Percentiles rank a stretch among this genome's conserved stretches.
These are phyloP conservation scores for Eulithis prunata DNA, from an alignment of 2,888 invertebrate genomes.

Conservation along the genomic window DNA sequence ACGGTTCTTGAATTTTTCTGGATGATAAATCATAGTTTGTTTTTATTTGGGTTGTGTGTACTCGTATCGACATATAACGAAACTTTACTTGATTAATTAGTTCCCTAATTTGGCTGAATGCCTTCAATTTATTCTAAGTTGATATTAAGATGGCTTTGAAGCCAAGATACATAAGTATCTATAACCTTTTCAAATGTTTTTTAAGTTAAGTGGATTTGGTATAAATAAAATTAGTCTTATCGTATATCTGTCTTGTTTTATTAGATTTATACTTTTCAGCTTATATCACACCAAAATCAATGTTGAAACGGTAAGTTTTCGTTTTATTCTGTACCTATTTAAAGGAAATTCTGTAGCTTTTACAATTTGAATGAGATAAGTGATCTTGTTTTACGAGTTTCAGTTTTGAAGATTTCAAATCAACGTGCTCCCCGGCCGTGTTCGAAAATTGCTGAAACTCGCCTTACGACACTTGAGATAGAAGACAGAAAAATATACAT, in stretches of 20 bases:
- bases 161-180: conserved; percentile 1
- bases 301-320: conserved; percentile 12
- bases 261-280: conserved; percentile 18
- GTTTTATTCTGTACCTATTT: neutral
- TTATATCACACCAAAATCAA: neutral
- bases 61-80: too few relatives aligned
- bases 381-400: conserved; percentile 21
- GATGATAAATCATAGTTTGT: too few relatives aligned
- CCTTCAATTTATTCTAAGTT: neutral
- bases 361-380: neutral
- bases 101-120: neutral
- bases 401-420: conserved; percentile 20
- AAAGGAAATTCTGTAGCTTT: neutral
- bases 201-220: conserved; percentile 4
- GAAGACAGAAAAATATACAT: neutral
- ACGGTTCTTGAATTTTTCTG: neutral
- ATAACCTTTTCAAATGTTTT: neutral
- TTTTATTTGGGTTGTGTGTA: neutral
- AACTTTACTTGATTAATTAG: too few relatives aligned
- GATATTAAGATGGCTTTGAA: neutral
- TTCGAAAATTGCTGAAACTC: neutral
- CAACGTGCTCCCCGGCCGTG: neutral
- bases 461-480: neutral
- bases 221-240: conserved; percentile 15
- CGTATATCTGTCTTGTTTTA: conserved; percentile 12